Evolutionary conservation across 1,140 invertebrate species (phyloP).

Genomic region (Cheumatopsyche charites): DNA sequence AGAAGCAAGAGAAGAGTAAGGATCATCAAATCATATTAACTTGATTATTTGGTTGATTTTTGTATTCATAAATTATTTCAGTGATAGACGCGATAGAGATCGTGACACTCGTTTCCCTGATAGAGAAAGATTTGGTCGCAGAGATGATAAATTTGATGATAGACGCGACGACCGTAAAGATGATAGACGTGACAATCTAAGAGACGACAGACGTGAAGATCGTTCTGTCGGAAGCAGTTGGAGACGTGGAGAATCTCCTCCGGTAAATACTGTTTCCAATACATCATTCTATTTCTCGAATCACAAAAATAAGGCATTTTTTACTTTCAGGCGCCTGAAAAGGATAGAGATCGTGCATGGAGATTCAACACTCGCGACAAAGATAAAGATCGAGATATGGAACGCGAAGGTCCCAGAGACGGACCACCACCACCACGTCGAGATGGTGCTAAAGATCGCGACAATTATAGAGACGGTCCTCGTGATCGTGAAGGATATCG

Average conservation of each 20-base stretch:
- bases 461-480: slow-evolving; percentile 26
- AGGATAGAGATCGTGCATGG: background rate
- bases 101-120: slow-evolving; percentile 20
- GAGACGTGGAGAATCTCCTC: slow-evolving; percentile 40
- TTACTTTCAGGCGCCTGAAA: background rate
- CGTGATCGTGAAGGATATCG: slow-evolving; percentile 35
- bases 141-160: slow-evolving; percentile 33
- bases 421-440: background rate
- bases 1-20: slow-evolving; percentile 20
- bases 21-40: background rate
- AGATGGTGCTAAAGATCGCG: slow-evolving; percentile 10
- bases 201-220: slow-evolving; percentile 29
- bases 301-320: no score
- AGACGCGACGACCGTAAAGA: slow-evolving; percentile 29
- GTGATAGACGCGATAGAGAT: slow-evolving; percentile 42
- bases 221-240: slow-evolving; percentile 32
- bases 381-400: slow-evolving; percentile 34
- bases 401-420: slow-evolving; percentile 25
- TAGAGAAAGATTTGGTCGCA: slow-evolving; percentile 24
- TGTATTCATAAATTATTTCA: no score
- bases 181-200: slow-evolving; percentile 21
- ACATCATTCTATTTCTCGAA: no score
- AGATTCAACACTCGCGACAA: slow-evolving; percentile 25
- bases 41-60: no score
- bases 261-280: background rate